A percentile compares a stretch with the other conserved stretches of the same genome.
Evolutionary conservation across 2,113 vertebrate species (phyloP).

Genomic region (Crocuta crocuta): DNA sequence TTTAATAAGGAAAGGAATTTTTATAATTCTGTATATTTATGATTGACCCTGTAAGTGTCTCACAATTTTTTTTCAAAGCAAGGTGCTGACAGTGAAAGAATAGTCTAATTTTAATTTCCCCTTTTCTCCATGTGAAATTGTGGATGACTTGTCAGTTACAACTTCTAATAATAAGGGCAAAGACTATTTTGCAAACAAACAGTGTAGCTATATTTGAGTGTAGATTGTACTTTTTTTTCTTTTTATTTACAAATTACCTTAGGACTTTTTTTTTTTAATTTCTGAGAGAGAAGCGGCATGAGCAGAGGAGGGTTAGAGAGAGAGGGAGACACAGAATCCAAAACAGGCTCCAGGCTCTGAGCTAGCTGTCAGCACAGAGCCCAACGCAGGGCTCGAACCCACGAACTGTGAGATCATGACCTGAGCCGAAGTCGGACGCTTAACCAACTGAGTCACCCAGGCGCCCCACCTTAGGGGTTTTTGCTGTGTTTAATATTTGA

Average conservation of each 20-base stretch:
- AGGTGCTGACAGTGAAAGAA: neutral
- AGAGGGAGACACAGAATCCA: too few relatives aligned
- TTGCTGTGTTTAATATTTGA: neutral
- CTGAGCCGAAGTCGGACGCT: too few relatives aligned
- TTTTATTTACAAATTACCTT: neutral
- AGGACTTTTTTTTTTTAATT: neutral
- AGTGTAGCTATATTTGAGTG: slow-evolving; percentile 42
- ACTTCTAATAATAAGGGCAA: slow-evolving; percentile 17
- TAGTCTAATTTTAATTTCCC: slow-evolving; percentile 39
- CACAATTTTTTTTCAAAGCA: neutral
- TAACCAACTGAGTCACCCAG: too few relatives aligned
- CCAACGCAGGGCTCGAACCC: too few relatives aligned
- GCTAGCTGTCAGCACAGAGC: too few relatives aligned
- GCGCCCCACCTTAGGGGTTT: neutral
- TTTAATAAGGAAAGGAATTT: slow-evolving; percentile 46
- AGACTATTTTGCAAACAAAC: neutral
- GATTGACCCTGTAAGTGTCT: neutral
- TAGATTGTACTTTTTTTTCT: neutral
- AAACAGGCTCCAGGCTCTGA: too few relatives aligned
- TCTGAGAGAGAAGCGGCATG: too few relatives aligned
- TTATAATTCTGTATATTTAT: slow-evolving; percentile 11
- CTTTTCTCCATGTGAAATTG: neutral
- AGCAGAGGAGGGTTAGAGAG: too few relatives aligned
- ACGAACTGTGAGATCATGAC: too few relatives aligned
- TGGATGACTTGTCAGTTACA: neutral